Evolutionary conservation across 2,888 invertebrate genomes (phyloP).

Genomic region (Aplocera efformata): DNA sequence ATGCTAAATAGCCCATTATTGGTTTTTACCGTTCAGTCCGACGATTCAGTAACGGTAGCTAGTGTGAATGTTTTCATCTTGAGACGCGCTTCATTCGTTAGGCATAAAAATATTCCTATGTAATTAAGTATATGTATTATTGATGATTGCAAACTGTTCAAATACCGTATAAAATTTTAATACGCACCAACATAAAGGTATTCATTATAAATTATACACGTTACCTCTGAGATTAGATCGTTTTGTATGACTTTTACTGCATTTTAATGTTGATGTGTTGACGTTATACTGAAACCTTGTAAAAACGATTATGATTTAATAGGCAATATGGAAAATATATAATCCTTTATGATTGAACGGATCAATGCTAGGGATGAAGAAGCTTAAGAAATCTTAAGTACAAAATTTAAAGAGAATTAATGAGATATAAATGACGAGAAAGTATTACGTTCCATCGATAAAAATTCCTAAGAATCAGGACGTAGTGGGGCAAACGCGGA

Average conservation of each 20-base stretch:
- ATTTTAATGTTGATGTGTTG: slow-evolving; percentile 15
- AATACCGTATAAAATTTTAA: slow-evolving; percentile 7
- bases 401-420: not conserved
- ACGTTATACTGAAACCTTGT: slow-evolving; percentile 1
- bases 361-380: no score
- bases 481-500: slow-evolving; percentile 53
- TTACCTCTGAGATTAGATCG: slow-evolving; percentile 15
- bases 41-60: slow-evolving; percentile 46
- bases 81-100: slow-evolving; percentile 3
- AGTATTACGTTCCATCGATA: slow-evolving; percentile 59
- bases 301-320: not conserved
- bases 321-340: not conserved
- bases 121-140: not conserved
- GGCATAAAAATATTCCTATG: not conserved
- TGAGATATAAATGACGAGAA: slow-evolving; percentile 30
- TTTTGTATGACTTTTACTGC: slow-evolving; percentile 11
- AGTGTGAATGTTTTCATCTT: slow-evolving; percentile 25
- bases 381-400: no score
- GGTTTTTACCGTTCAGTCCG: slow-evolving; percentile 50
- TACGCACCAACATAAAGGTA: slow-evolving; percentile 15
- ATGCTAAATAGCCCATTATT: slow-evolving; percentile 6
- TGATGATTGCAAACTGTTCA: slow-evolving; percentile 21
- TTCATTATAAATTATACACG: slow-evolving; percentile 17
- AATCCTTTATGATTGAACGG: not conserved
- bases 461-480: slow-evolving; percentile 69